Percentiles rank a stretch among this genome's conserved stretches.
Conservation (phyloP, 1,140 invertebrate species). For the Macrocentrus cingulum region DNA sequence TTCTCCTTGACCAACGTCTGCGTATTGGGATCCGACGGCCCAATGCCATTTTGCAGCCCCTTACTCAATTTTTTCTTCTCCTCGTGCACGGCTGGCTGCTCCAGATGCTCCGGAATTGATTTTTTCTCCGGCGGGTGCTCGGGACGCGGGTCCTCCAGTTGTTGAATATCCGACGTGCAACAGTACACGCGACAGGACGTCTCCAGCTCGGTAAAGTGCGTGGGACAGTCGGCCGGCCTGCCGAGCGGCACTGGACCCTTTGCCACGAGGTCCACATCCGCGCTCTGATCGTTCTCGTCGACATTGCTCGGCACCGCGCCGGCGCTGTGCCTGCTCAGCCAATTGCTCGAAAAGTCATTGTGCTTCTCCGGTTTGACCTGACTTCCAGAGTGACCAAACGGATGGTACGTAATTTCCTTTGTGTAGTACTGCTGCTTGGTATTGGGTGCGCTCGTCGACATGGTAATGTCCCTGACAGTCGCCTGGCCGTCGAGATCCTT, state of each 20-base stretch:
- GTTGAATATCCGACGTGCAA: conserved; percentile 50
- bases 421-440: conserved; percentile 53
- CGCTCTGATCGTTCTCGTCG: conserved; percentile 49
- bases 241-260: conserved; percentile 45
- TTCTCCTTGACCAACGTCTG: conserved; percentile 53
- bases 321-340: conserved; percentile 46
- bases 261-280: conserved; percentile 42
- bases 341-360: conserved; percentile 51
- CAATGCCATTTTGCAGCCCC: conserved; percentile 52
- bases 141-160: conserved; percentile 46
- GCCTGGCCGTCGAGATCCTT: conserved; percentile 35
- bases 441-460: conserved; percentile 46
- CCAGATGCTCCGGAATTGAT: conserved; percentile 49
- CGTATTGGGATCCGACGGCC: conserved; percentile 51
- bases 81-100: conserved; percentile 51
- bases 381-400: conserved; percentile 45
- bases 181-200: conserved; percentile 52
- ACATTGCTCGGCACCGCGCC: conserved; percentile 48
- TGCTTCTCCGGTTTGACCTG: conserved; percentile 52
- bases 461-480: conserved; percentile 36
- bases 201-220: conserved; percentile 47
- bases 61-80: conserved; percentile 52
- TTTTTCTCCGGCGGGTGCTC: conserved; percentile 53
- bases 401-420: conserved; percentile 51
- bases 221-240: conserved; percentile 46